Conservation (phyloP, 2,113 vertebrate species). For the Nicator chloris region DNA sequence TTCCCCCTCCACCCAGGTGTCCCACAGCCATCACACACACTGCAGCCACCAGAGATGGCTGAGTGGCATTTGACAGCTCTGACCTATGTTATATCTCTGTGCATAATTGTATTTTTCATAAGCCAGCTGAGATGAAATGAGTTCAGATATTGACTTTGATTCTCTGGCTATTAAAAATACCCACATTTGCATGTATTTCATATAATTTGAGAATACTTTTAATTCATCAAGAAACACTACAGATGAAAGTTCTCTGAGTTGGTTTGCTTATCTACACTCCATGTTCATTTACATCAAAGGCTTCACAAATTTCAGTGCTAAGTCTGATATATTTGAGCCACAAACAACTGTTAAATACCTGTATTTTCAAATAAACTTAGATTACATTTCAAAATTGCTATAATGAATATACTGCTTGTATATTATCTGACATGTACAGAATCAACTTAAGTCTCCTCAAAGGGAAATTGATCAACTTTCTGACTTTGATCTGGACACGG, state of each 20-base stretch:
- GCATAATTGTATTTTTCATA: neutral
- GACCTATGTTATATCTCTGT: neutral
- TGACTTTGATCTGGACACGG: slow-evolving; percentile 5
- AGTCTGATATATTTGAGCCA: slow-evolving; percentile 21
- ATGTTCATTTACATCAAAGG: neutral
- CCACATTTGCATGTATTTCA: neutral
- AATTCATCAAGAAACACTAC: neutral
- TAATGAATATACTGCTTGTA: slow-evolving; percentile 17
- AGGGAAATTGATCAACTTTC: neutral
- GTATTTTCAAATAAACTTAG: neutral
- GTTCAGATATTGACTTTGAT: slow-evolving; percentile 4
- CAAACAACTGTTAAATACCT: neutral
- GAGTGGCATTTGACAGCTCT: neutral
- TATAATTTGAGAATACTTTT: neutral
- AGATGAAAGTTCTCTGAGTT: neutral
- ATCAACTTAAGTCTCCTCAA: slow-evolving; percentile 3
- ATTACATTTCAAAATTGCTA: slow-evolving; percentile 40
- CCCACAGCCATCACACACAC: neutral
- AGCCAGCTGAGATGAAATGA: neutral
- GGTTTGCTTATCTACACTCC: neutral
- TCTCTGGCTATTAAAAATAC: neutral
- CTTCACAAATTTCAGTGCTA: neutral
- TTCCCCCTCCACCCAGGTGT: accelerated
- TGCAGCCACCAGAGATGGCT: neutral
- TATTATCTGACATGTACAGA: neutral